Evolutionary conservation across 2,113 vertebrate genomes (phyloP).

Genomic region (Vulpes vulpes): DNA sequence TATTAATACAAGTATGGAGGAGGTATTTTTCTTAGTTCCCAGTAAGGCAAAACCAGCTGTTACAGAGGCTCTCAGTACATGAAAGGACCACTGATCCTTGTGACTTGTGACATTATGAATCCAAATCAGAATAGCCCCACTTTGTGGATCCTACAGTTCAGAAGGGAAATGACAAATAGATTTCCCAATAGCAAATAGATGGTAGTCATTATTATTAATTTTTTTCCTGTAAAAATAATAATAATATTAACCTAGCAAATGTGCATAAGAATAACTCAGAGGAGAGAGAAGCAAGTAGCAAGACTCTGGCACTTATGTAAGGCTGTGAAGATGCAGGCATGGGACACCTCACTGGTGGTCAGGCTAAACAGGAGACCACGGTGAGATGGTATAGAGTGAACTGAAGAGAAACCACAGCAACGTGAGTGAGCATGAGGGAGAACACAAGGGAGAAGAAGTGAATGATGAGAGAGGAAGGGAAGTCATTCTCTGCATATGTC

Average conservation of each 20-base stretch:
- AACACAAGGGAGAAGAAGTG: too few relatives aligned
- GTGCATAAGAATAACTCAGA: neutral
- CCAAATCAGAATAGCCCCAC: accelerated
- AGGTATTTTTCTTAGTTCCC: neutral
- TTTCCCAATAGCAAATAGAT: neutral
- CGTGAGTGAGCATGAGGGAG: accelerated
- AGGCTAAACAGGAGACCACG: accelerated
- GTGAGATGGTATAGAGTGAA: accelerated
- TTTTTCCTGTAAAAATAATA: neutral
- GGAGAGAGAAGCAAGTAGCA: accelerated
- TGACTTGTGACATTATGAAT: accelerated
- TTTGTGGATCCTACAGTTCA: accelerated
- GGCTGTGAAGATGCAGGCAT: accelerated
- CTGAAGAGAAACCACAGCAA: accelerated
- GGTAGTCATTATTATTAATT: neutral
- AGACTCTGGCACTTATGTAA: accelerated
- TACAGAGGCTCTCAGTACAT: neutral
- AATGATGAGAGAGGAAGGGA: accelerated
- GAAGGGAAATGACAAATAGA: neutral
- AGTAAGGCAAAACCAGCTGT: neutral
- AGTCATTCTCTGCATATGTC: accelerated
- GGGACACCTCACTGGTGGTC: accelerated
- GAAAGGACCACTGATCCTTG: accelerated
- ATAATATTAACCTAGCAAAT: neutral
- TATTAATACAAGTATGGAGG: neutral